Percentiles rank a stretch among this genome's conserved stretches.
phyloP scores from a whole-genome alignment of 2,113 vertebrate genomes.

The Struthidea cinerea region DNA sequence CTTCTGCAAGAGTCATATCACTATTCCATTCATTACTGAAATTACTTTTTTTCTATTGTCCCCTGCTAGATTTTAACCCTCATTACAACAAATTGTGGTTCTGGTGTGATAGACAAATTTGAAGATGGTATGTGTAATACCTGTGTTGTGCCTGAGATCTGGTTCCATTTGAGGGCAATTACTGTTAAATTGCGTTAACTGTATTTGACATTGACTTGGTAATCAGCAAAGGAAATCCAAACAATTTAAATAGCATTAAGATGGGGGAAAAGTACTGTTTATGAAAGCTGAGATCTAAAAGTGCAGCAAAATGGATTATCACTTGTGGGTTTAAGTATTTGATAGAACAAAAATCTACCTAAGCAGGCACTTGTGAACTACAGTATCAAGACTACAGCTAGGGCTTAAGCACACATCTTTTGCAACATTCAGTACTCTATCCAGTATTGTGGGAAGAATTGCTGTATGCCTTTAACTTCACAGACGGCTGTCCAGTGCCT shows the following conservation, averaged over 20 bases:
- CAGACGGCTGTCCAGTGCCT: background rate
- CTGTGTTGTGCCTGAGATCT: background rate
- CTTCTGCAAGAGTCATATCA: background rate
- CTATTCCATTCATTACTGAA: background rate
- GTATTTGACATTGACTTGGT: background rate
- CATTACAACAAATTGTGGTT: background rate
- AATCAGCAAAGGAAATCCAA: background rate
- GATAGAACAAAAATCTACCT: background rate
- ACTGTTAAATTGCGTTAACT: background rate
- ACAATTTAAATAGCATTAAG: background rate
- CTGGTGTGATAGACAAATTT: background rate
- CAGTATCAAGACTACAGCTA: background rate
- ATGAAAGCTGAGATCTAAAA: background rate
- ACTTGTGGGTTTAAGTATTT: background rate
- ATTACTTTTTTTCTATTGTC: background rate
- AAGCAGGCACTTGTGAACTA: background rate
- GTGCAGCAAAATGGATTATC: background rate
- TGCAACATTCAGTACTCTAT: background rate
- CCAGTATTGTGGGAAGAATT: background rate
- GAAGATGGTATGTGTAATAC: background rate
- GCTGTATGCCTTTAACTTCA: background rate
- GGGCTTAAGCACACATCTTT: background rate
- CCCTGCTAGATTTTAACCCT: background rate
- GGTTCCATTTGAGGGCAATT: background rate
- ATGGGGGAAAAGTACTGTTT: fast-evolving